Percentiles rank a stretch among this genome's conserved stretches.
phyloP scores from a whole-genome alignment of 2,888 invertebrate species.

The Cyclophora albipunctata region DNA sequence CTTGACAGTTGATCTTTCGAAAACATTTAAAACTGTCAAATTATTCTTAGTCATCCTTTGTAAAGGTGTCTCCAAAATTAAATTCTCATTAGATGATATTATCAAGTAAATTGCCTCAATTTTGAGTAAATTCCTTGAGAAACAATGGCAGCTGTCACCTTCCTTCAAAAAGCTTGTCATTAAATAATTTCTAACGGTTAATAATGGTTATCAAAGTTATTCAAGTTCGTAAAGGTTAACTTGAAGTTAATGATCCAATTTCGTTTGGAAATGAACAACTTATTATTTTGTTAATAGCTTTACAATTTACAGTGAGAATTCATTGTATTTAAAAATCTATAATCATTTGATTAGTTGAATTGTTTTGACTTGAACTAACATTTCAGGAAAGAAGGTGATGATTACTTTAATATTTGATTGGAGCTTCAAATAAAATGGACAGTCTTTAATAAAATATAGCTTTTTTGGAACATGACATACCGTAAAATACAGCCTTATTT shows the following conservation, averaged over 20 bases:
- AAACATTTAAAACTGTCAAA: too few relatives aligned
- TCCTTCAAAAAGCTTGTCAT: slow-evolving; percentile 17
- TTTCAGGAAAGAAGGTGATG: too few relatives aligned
- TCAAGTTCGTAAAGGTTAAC: slow-evolving; percentile 5
- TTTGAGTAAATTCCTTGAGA: slow-evolving; percentile 23
- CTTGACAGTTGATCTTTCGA: too few relatives aligned
- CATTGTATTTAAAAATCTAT: not conserved
- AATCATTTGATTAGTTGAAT: not conserved
- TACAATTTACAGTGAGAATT: not conserved
- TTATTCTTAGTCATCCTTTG: slow-evolving; percentile 11
- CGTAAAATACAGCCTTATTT: too few relatives aligned
- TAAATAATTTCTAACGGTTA: slow-evolving; percentile 10
- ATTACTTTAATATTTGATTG: too few relatives aligned
- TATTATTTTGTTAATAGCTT: not conserved
- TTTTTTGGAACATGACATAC: too few relatives aligned
- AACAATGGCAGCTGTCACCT: slow-evolving; percentile 33
- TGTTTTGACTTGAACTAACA: not conserved
- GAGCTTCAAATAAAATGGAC: too few relatives aligned
- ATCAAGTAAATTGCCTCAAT: slow-evolving; percentile 26
- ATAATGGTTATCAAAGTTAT: slow-evolving; percentile 9
- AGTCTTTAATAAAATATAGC: too few relatives aligned
- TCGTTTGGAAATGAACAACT: not conserved
- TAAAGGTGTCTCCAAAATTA: slow-evolving; percentile 32
- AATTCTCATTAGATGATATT: slow-evolving; percentile 33
- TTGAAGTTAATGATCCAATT: not conserved